phyloP scores from a whole-genome alignment of 2,113 vertebrate genomes.

The Macheiramphus alcinus region DNA sequence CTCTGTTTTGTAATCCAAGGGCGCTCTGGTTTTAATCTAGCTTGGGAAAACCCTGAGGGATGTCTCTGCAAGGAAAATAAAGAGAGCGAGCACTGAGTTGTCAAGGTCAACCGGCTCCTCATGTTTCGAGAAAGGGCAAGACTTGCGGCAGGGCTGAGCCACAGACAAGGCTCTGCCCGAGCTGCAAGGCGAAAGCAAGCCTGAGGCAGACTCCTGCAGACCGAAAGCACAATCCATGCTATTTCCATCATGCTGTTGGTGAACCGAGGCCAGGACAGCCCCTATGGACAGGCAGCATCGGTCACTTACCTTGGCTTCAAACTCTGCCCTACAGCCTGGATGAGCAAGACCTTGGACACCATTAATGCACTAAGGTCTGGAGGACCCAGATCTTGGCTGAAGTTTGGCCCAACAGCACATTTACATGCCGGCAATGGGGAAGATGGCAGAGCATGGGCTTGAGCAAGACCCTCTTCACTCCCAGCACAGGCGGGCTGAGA shows the following conservation, averaged over 20 bases:
- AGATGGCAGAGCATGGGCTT: background rate
- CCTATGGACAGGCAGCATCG: background rate
- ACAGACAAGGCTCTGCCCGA: background rate
- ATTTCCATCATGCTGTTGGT: background rate
- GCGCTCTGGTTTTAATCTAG: background rate
- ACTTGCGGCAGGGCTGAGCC: background rate
- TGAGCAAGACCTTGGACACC: background rate
- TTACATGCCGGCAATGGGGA: background rate
- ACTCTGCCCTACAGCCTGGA: background rate
- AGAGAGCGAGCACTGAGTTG: background rate
- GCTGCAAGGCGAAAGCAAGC: background rate
- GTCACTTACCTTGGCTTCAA: background rate
- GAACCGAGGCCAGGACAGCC: background rate
- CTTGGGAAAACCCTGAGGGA: conserved; percentile 33
- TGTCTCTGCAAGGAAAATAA: background rate
- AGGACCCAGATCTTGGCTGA: background rate
- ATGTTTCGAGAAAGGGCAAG: background rate
- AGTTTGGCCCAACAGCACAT: background rate
- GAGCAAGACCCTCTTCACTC: background rate
- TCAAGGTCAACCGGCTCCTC: background rate
- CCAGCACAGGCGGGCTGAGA: background rate
- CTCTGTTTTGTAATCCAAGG: background rate
- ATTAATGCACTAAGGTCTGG: background rate
- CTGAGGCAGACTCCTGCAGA: background rate
- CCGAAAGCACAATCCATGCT: background rate